These are phyloP conservation scores for Poeciliopsis presidionis DNA, from an alignment of 2,797 vertebrate genomes.

Conservation along the genomic window DNA sequence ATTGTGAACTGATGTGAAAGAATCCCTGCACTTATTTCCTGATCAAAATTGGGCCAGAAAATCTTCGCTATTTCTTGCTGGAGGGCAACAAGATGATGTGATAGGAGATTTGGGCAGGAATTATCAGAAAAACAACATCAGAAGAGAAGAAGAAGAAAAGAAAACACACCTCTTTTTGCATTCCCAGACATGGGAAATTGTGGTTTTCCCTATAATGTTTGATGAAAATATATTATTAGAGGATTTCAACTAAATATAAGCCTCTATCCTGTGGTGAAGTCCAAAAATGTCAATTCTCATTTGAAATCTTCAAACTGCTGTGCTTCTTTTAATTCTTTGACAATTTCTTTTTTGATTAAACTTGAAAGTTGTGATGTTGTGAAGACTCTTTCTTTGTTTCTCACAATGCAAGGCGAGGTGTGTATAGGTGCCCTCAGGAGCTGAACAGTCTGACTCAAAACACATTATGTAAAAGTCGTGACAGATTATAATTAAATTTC, in stretches of 20 bases:
- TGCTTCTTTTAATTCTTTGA: conserved; percentile 21
- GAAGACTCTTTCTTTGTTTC: conserved; percentile 27
- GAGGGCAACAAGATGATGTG: conserved; percentile 27
- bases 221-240: conserved; percentile 25
- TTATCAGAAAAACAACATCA: neutral
- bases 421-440: conserved; percentile 31
- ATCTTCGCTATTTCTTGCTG: conserved; percentile 26
- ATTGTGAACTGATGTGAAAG: conserved; percentile 36
- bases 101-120: neutral
- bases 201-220: conserved; percentile 20
- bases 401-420: conserved; percentile 34
- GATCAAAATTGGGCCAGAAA: conserved; percentile 44
- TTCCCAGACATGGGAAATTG: conserved; percentile 1
- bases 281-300: conserved; percentile 15
- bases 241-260: conserved; percentile 26
- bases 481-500: conserved; percentile 54
- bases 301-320: conserved; percentile 19
- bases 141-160: neutral
- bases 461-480: conserved; percentile 52
- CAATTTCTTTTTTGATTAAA: conserved; percentile 11
- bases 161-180: neutral
- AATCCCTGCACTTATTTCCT: conserved; percentile 33
- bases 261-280: conserved; percentile 5
- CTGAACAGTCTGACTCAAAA: conserved; percentile 37
- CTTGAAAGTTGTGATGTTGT: conserved; percentile 5